Base-by-base conservation (phyloP, 2,888 invertebrate species). In the Acanthoscelides obtectus region DNA sequence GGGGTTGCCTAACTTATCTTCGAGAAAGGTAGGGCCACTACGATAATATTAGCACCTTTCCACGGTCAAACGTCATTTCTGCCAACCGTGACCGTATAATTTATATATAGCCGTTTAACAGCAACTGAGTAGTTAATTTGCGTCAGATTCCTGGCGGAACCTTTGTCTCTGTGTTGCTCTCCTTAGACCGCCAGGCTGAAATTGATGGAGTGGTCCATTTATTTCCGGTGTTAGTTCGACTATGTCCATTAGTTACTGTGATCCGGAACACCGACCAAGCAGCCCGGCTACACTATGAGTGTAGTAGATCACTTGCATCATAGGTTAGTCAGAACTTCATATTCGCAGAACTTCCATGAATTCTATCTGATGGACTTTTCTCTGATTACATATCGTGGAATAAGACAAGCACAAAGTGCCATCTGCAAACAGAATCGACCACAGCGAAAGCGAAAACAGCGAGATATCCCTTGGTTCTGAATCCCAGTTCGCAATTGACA, bases 201-300 rank as follows among this genome's bases (percentile, higher is more conserved):
- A 71, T 74, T 77, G 77, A 77, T 75, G 72, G 74, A 77, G 72
- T 69, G 70, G 71, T 70, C 71, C 75, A 75, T 75, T 77, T 73
- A 75, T 77, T 74, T 72, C 69, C 70, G 71, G 73, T 73, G 75
- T 73, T 71, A 71, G 69, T 66, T 72, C 71, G 69, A 68, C 74
- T 74, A 64, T 67, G 68, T 72, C 73, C 73, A 75, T 77, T 74
- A 73, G 75, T 72, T 70, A 70, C 69, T 70, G 22, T 20, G 64
- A 68, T 22, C 64, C 64, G 17, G 72, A 74, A 71, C 70, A 69
- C 21, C 22, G 70, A 69, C 70, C 71, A 72, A 75, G 73, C 72
- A 22, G 68, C 17, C 45, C 45, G 17, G 45, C 17, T 45, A 45
- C 8, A 45, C 17, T 45, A 45, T 3, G 45, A 6, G 17, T 45